Percentiles rank a stretch among this genome's conserved stretches.
Evolutionary conservation across 2,888 invertebrate species (phyloP).

Genomic region (Drosophila tanythrix): DNA sequence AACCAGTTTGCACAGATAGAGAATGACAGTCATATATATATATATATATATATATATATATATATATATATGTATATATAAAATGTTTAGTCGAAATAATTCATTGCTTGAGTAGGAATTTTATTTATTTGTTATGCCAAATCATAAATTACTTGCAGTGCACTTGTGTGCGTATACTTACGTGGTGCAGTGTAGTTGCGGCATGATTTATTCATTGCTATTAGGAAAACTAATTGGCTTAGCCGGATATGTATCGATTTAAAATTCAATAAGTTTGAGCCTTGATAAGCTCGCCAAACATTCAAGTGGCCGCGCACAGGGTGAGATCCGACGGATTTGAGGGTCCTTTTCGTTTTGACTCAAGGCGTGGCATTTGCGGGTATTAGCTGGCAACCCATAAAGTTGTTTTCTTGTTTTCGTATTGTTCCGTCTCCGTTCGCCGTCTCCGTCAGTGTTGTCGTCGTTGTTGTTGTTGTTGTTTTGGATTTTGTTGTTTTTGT

Average conservation of each 20-base stretch:
- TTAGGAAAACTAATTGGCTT: constrained; percentile 65
- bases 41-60: not conserved
- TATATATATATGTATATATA: too few relatives aligned
- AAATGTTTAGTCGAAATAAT: constrained; percentile 29
- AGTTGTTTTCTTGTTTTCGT: constrained; percentile 35
- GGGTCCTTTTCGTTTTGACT: constrained; percentile 26
- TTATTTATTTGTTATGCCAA: not conserved
- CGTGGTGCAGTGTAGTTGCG: constrained; percentile 32
- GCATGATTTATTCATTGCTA: constrained; percentile 68
- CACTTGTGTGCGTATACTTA: constrained; percentile 4
- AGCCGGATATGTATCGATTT: constrained; percentile 68
- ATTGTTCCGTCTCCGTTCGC: constrained; percentile 5
- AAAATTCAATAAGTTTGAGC: constrained; percentile 68
- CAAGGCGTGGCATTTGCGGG: constrained; percentile 69
- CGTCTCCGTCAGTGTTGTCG: constrained; percentile 3
- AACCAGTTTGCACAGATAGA: not conserved
- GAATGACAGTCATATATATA: not conserved
- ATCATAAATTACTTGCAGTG: not conserved
- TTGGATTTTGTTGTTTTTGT: constrained; percentile 1
- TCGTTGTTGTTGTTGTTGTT: not conserved
- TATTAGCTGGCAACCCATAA: constrained; percentile 57
- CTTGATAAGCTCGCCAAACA: constrained; percentile 71
- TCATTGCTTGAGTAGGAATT: constrained; percentile 11
- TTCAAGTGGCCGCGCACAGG: constrained; percentile 39
- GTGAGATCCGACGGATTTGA: not conserved